Conservation (phyloP, 2,888 invertebrate species). For the Pachydiplax longipennis region DNA sequence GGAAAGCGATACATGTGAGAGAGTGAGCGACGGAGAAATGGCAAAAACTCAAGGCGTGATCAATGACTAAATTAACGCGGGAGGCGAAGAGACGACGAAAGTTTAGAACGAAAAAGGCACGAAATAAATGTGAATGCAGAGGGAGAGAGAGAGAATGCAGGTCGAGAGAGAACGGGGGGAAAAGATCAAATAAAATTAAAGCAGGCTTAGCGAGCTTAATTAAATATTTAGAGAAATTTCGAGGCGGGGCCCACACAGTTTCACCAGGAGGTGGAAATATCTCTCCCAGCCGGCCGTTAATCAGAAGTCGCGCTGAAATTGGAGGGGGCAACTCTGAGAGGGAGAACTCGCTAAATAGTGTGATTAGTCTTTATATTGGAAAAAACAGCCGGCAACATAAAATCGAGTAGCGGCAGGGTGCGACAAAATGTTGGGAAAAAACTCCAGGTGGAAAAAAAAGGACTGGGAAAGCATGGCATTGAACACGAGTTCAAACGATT, state of each 20-base stretch:
- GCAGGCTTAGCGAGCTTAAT: conserved; percentile 29
- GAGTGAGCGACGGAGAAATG: background rate
- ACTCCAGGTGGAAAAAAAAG: no score
- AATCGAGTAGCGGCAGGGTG: no score
- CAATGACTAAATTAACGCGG: background rate
- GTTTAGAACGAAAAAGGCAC: background rate
- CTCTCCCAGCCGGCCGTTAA: conserved; percentile 13
- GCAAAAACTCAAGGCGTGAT: background rate
- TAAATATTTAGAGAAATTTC: conserved; percentile 42
- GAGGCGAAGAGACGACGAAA: background rate
- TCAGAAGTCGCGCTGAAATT: background rate
- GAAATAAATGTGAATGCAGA: background rate
- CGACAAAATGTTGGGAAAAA: no score
- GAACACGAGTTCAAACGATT: no score
- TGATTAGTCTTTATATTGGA: background rate
- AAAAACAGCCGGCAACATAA: no score
- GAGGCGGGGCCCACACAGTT: background rate
- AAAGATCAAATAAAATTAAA: conserved; percentile 25
- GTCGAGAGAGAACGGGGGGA: background rate
- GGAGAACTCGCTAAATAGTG: background rate
- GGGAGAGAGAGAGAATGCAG: background rate
- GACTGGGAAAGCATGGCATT: no score
- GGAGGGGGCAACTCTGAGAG: background rate
- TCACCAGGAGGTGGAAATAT: background rate
- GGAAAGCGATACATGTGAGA: background rate